Evolutionary conservation across 2,113 vertebrate genomes (phyloP).

Genomic region (Urocynchramus pylzowi): DNA sequence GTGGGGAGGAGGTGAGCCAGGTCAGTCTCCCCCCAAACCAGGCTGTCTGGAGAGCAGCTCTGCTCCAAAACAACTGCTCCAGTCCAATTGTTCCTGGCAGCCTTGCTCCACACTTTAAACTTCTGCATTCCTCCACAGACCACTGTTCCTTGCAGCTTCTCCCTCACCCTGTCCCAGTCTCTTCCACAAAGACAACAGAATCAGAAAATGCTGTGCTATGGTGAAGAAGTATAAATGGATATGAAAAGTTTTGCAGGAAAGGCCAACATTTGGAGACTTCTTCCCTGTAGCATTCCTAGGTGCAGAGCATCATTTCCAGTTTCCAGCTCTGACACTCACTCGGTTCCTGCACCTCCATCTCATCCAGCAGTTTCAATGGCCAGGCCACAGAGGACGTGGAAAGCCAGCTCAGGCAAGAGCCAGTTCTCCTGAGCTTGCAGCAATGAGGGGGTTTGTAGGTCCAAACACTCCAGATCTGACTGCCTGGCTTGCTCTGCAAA

Average conservation of each 20-base stretch:
- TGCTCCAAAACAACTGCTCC: not conserved
- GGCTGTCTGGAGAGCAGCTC: not conserved
- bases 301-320: not conserved
- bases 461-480: fast-evolving
- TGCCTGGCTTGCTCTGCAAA: not conserved
- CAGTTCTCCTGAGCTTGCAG: not conserved
- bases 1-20: not conserved
- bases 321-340: not conserved
- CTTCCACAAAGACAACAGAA: not conserved
- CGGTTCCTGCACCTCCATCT: not conserved
- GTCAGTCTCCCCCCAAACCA: not conserved
- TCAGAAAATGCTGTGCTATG: not conserved
- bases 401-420: not conserved
- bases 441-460: not conserved
- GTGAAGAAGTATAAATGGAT: not conserved
- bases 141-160: not conserved
- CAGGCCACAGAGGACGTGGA: not conserved
- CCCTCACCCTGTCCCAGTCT: fast-evolving
- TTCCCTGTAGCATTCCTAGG: not conserved
- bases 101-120: not conserved
- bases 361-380: not conserved
- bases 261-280: not conserved
- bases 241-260: not conserved
- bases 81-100: not conserved
- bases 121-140: not conserved